Percentiles rank a stretch among this genome's conserved stretches.
Evolutionary conservation across 2,797 vertebrate genomes (phyloP).

Genomic region (Sus cebifrons): DNA sequence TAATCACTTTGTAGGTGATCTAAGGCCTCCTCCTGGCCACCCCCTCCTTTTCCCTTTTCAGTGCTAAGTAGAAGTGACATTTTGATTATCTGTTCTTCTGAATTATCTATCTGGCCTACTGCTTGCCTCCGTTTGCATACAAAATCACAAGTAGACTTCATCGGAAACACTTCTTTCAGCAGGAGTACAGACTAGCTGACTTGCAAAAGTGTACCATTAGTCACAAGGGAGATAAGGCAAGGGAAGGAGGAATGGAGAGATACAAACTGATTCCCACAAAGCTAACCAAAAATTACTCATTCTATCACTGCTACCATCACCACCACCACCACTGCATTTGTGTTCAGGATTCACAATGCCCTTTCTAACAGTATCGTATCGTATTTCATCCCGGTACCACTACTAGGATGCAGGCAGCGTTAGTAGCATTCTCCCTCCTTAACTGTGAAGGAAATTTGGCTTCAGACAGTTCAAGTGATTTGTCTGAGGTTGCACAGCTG

Average conservation of each 20-base stretch:
- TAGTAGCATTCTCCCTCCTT: neutral
- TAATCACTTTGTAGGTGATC: slow-evolving; percentile 59
- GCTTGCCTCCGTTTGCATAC: neutral
- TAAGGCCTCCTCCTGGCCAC: neutral
- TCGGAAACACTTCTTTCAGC: slow-evolving; percentile 41
- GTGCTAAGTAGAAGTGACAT: neutral
- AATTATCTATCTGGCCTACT: neutral
- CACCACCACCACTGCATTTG: neutral
- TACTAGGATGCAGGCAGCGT: neutral
- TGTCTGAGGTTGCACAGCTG: neutral
- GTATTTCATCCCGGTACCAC: neutral
- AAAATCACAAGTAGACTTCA: slow-evolving; percentile 29
- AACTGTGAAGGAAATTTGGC: neutral
- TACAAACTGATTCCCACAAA: neutral
- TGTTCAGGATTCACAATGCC: neutral
- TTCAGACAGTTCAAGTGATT: neutral
- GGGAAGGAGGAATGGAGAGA: neutral
- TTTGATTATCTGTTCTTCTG: neutral
- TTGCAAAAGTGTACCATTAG: neutral
- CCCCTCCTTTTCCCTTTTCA: neutral
- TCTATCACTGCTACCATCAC: neutral
- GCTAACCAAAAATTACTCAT: neutral
- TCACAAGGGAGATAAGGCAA: neutral
- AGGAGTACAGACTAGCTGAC: neutral
- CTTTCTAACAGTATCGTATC: neutral